These are phyloP conservation scores for Dilophus febrilis DNA, from an alignment of 2,888 invertebrate genomes.

Conservation along the genomic window DNA sequence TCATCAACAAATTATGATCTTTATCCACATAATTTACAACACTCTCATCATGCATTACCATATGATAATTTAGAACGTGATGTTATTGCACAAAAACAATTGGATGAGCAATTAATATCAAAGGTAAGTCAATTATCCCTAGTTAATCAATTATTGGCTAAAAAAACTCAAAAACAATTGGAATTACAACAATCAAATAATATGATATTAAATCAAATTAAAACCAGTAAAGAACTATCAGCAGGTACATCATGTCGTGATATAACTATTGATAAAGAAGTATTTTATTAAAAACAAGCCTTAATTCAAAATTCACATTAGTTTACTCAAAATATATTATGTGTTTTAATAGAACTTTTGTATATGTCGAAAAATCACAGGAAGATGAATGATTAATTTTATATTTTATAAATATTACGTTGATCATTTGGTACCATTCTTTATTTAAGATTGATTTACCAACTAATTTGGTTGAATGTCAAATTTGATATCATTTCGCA, in stretches of 20 bases:
- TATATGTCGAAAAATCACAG: too few relatives aligned
- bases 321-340: too few relatives aligned
- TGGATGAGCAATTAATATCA: slow-evolving; percentile 13
- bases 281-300: slow-evolving; percentile 12
- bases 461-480: too few relatives aligned
- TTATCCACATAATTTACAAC: slow-evolving; percentile 8
- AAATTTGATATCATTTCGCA: too few relatives aligned
- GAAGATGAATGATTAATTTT: not conserved
- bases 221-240: slow-evolving; percentile 11
- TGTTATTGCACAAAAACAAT: slow-evolving; percentile 14
- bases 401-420: not conserved
- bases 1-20: slow-evolving; percentile 2
- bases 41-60: slow-evolving; percentile 6
- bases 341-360: too few relatives aligned
- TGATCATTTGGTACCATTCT: not conserved
- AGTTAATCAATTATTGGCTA: slow-evolving; percentile 5
- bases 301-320: not conserved
- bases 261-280: slow-evolving; percentile 10
- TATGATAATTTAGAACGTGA: slow-evolving; percentile 9
- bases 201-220: slow-evolving; percentile 8
- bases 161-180: slow-evolving; percentile 9
- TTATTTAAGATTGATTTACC: too few relatives aligned
- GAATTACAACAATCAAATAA: slow-evolving; percentile 6
- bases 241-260: slow-evolving; percentile 11
- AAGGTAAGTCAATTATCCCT: slow-evolving; percentile 15